Evolutionary conservation across 2,797 vertebrate species (phyloP), one percentile per base, ranked within the genome.

Genomic region (Fratercula arctica): DNA sequence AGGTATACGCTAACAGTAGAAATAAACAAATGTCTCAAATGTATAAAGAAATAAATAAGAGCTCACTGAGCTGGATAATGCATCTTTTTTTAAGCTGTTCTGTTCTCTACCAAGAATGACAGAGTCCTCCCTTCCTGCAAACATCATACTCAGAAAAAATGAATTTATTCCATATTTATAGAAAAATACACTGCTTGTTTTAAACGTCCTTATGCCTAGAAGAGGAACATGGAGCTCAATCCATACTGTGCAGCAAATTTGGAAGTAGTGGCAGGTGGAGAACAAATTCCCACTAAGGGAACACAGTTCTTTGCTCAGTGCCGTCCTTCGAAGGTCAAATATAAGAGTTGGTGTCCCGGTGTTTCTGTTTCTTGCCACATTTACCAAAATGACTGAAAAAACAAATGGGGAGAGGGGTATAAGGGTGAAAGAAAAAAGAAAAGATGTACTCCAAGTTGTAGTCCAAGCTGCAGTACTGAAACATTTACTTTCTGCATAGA

Each of bases 241-340:
- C 72, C 91, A 70, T 53, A 83, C 61, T 89, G 64, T 90, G 68
- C 83, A 86, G 84, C 46, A 75, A 82, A 73, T 81, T 92, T 57
- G 79, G 82, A 85, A 94, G 64, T 51, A 4, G 25, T 76, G 56
- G 50, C 50, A 88, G 51, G 8, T 66, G 28, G 26, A 87, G 68
- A 95, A 79, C 10, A 23, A 72, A 85, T 50, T 93, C 74, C 75
- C 23, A 7, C 25, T 81, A 73, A 61, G 41, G 11, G 51, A 90
- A 18, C 11, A 68, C 1, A 3, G 16, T 43, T 41, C 48, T 90
- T 61, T 35, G 35, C 33, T 72, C 53, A 29, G 46, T 24, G 23
- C 68, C 19, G 19, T 88, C 63, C 72, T 94, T 90, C 20, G 69
- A 75, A 87, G 75, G 45, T 98, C 96, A 98, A 72, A 97, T 95